These are phyloP conservation scores for Agrochola circellaris DNA, from an alignment of 2,888 invertebrate species.

Conservation along the genomic window DNA sequence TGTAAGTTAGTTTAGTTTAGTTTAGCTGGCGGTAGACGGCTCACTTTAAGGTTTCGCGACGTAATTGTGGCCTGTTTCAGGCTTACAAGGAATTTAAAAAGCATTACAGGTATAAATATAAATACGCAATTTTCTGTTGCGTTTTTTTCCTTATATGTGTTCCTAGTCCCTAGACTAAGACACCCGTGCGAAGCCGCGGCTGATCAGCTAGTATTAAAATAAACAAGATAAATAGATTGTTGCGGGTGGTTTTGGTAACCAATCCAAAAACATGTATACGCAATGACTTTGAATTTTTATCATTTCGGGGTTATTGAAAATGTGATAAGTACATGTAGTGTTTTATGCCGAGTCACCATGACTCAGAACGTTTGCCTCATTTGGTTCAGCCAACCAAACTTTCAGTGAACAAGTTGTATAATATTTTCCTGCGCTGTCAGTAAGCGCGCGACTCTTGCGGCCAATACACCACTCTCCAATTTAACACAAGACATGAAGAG, in stretches of 20 bases:
- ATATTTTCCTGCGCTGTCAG: conserved; percentile 42
- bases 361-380: conserved; percentile 51
- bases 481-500: conserved; percentile 14
- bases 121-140: neutral
- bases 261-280: conserved; percentile 14
- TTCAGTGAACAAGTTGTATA: conserved; percentile 26
- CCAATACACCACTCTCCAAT: conserved; percentile 41
- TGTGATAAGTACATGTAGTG: conserved; percentile 26
- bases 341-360: conserved; percentile 73
- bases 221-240: conserved; percentile 19
- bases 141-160: neutral
- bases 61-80: neutral
- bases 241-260: conserved; percentile 7
- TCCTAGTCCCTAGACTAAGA: neutral
- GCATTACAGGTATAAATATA: neutral
- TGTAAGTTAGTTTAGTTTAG: too few relatives aligned
- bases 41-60: too few relatives aligned
- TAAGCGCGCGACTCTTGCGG: conserved; percentile 43
- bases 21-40: too few relatives aligned
- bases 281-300: conserved; percentile 41
- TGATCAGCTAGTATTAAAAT: conserved; percentile 3
- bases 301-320: conserved; percentile 52
- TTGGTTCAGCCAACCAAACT: conserved; percentile 41
- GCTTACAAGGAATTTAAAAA: conserved; percentile 8
- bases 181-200: too few relatives aligned